Base-by-base conservation (phyloP, 2,797 vertebrate genomes). In the Merluccius polli region DNA sequence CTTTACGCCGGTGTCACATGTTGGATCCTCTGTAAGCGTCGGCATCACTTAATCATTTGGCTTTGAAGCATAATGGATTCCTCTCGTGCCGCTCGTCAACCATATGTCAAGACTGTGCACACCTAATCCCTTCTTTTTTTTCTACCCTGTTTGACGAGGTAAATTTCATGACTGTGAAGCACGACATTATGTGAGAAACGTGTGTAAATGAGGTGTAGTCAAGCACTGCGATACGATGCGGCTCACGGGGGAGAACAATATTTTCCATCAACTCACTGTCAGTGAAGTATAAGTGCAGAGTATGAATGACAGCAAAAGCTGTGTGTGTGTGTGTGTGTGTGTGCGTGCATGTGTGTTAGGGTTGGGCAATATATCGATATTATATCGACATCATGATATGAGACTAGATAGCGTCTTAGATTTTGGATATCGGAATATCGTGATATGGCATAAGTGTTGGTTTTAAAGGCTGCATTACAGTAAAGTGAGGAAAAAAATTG, bases 41-140 rank as follows among this genome's bases (percentile, higher is more conserved):
- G 2, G 65, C 79, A 88, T 75, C 75, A 78, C 65, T 73, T 87
- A 76, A 80, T 88, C 52, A n/a, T 48, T n/a, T 70, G 31, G 7
- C 85, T 88, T 91, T 89, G 78, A 89, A 83, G 77, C 38, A 31
- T 16, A 32, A 83, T 81, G 75, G 72, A 72, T 59, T 78, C 67
- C 74, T 82, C 80, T 83, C 74, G 76, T 79, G 70, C 82, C 78
- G 78, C 48, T 73, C 73, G 73, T 86, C 73, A 75, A 72, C 71
- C 32, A 38, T 75, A 32, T 65, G 73, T 82, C 79, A 75, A 70
- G 35, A 80, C 30, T 1, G 65, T 78, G 76, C 81, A 35, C 75
- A 72, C 76, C 35, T 83, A 21, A 52, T n/a, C 48, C 48, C 48
- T 52, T 21, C 48, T 8, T 76, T 67, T 83, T 33, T 38, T 68